Percentiles rank a stretch among this genome's conserved stretches.
These are phyloP conservation scores for Drosophila suzukii DNA, from an alignment of 1,140 invertebrate species.

Conservation along the genomic window DNA sequence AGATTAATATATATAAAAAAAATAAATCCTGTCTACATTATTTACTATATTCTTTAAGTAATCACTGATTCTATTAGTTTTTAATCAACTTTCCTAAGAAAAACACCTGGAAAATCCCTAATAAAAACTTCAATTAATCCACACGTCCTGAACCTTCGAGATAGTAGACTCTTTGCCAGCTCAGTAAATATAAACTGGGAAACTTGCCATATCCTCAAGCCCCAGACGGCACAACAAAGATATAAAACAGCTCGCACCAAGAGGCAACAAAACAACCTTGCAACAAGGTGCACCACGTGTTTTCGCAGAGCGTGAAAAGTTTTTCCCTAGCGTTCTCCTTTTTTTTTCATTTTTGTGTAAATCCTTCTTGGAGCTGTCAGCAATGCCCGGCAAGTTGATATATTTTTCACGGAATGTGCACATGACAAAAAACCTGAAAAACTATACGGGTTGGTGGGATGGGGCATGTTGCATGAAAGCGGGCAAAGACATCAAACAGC, in stretches of 20 bases:
- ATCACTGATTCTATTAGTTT: neutral
- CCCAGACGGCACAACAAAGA: slow-evolving; percentile 36
- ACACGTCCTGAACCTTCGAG: slow-evolving; percentile 18
- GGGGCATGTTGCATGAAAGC: slow-evolving; percentile 44
- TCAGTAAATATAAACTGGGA: slow-evolving; percentile 39
- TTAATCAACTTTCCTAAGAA: neutral
- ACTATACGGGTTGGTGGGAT: slow-evolving; percentile 10
- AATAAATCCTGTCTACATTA: neutral
- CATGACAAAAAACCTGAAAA: slow-evolving; percentile 27
- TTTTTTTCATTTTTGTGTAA: slow-evolving; percentile 23
- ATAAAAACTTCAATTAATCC: slow-evolving; percentile 34
- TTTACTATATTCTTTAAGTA: neutral
- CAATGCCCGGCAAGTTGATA: slow-evolving; percentile 54
- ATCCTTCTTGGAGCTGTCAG: slow-evolving; percentile 69
- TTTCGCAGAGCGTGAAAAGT: slow-evolving; percentile 41
- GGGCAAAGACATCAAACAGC: slow-evolving; percentile 52
- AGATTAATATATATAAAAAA: neutral
- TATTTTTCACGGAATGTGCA: slow-evolving; percentile 60
- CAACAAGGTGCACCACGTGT: slow-evolving; percentile 52
- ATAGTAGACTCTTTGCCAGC: slow-evolving; percentile 8
- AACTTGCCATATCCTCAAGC: slow-evolving; percentile 28
- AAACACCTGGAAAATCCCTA: neutral
- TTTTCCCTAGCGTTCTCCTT: slow-evolving; percentile 32
- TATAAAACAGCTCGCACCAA: slow-evolving; percentile 22
- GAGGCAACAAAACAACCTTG: slow-evolving; percentile 37